Evolutionary conservation across 2,797 vertebrate genomes (phyloP), one percentile per base, ranked within the genome.

Genomic region (Chelmon rostratus): DNA sequence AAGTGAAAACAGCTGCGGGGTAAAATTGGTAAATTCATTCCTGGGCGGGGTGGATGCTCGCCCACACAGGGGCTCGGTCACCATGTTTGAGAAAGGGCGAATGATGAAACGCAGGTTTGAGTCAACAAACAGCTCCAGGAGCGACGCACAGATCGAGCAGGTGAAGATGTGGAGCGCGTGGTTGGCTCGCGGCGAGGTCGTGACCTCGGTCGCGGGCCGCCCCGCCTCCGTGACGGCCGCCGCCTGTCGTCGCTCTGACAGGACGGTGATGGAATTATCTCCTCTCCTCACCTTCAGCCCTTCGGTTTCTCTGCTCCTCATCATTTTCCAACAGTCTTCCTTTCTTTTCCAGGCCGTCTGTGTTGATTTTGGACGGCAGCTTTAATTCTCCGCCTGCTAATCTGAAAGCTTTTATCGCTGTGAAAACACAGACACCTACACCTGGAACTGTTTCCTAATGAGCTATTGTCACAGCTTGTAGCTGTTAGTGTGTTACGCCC

Each of bases 391-490:
- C 58, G 8, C 0, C 8, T 73, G 84, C 35, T 61, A 12, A 68
- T 73, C 44, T 68, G 42, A 57, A 70, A 56, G 76, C 72, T 73
- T 79, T 80, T 37, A 59, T 81, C 47, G 5, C 64, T 64, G 56
- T 71, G 38, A 85, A 84, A 78, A 82, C 84, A 80, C 70, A 79
- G 40, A 88, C 70, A 68, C 64, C 68, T 54, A 15, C 78, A 86
- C 76, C 73, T 25, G 73, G 57, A 70, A 71, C 49, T 59, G 65
- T 84, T 85, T 89, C 75, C 68, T 72, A 71, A 83, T 54, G 50
- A 66, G 31, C 67, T 47, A 77, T 77, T 83, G 85, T 86, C 61
- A 21, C 25, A 52, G 54, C 71, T 74, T 78, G 69, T 87, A 13
- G 7, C 49, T 25, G 69, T 67, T 64, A 12, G 40, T 46, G 74